A percentile compares a stretch with the other conserved stretches of the same genome.
phyloP scores from a whole-genome alignment of 2,888 invertebrate species.

The Priocnemis perturbator region DNA sequence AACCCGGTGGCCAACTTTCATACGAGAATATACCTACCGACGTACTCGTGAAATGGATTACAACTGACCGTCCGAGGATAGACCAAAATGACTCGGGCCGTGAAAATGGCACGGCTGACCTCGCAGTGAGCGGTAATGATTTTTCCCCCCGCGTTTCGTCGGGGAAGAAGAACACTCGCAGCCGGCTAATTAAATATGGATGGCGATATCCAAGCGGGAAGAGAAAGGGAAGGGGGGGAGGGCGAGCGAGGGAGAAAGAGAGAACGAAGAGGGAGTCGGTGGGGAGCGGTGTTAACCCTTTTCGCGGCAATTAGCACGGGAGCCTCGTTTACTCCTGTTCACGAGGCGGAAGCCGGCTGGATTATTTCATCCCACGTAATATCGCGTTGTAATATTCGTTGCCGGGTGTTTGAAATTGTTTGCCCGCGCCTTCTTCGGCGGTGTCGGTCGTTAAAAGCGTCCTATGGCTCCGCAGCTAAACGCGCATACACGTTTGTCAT shows the following conservation, averaged over 20 bases:
- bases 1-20: too few relatives aligned
- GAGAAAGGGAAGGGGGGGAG: not conserved
- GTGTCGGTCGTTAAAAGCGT: conserved; percentile 33
- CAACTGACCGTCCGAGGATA: not conserved
- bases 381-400: conserved; percentile 72
- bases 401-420: conserved; percentile 72
- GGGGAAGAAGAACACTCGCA: conserved; percentile 51
- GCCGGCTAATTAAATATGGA: conserved; percentile 70
- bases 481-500: conserved; percentile 34
- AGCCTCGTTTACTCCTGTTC: conserved; percentile 69
- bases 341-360: conserved; percentile 63
- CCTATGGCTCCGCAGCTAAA: conserved; percentile 19
- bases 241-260: conserved; percentile 15
- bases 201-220: conserved; percentile 45
- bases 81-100: conserved; percentile 11
- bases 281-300: conserved; percentile 68
- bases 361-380: conserved; percentile 72
- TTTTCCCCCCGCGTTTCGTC: conserved; percentile 28
- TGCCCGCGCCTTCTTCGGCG: conserved; percentile 52
- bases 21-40: too few relatives aligned
- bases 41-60: too few relatives aligned
- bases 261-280: conserved; percentile 17
- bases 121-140: conserved; percentile 35
- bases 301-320: conserved; percentile 71
- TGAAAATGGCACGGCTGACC: conserved; percentile 28